Evolutionary conservation across 2,797 vertebrate genomes (phyloP), one percentile per base, ranked within the genome.

Genomic region (Monodelphis domestica): DNA sequence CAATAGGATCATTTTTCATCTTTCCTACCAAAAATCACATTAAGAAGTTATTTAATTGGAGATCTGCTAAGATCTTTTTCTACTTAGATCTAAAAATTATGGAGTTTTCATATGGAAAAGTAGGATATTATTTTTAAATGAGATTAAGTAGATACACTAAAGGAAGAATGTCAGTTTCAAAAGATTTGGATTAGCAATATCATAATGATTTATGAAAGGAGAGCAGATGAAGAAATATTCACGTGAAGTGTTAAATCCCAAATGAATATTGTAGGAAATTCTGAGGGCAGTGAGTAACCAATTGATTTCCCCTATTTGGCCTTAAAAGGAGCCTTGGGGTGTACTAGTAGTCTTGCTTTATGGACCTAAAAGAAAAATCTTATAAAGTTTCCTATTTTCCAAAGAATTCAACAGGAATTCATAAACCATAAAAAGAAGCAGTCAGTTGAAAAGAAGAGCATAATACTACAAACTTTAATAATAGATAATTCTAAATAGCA

Each of bases 261-360:
- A 89, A 91, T 93, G 52, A 93, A 91, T 59, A 87, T 51, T 30
- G 29, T 84, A 84, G 7, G 45, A 90, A 94, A 95, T 92, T 95
- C 89, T 92, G 63, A 93, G 33, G 9, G 51, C 33, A 93, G 15
- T 88, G 54, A 93, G 28, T 57, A 93, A 14, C 55, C 94, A 94
- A 91, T 17, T 93, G 78, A 90, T 95, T 89, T 92, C 88, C 70
- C 90, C 89, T 89, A 63, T 53, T 94, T 56, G 92, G 1, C 17
- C 38, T 90, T 91, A 56, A 91, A 91, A 56, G 54, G 57, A 91
- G 30, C 0, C 89, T 94, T 52, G 26, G 50, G 57, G 52, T 88
- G 53, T 88, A 63, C 29, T 30, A 63, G n/a, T 45, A 84, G 33
- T 92, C 52, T 53, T 87, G 45, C 26, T 96, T 93, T 91, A 92